These are phyloP conservation scores for Heliconius eleuchia DNA, from an alignment of 1,140 invertebrate species.

Conservation along the genomic window DNA sequence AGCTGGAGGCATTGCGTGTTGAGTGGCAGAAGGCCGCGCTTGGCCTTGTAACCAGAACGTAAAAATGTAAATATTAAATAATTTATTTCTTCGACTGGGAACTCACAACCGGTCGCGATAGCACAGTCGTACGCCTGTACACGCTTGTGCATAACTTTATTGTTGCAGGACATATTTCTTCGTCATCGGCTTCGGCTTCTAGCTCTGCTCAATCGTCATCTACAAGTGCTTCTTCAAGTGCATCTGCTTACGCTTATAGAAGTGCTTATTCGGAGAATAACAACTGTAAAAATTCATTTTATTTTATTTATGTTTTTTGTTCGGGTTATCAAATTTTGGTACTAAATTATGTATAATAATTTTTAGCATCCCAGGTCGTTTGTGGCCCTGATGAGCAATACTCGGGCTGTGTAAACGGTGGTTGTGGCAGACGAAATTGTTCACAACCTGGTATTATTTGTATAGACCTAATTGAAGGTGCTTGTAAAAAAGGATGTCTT, in stretches of 20 bases:
- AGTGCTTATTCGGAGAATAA: too few species aligned
- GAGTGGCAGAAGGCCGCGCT: too few species aligned
- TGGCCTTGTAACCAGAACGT: too few species aligned
- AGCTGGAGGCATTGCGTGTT: too few species aligned
- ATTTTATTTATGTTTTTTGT: too few species aligned
- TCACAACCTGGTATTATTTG: slow-evolving; percentile 33
- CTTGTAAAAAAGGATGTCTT: slow-evolving; percentile 37
- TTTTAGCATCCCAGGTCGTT: not conserved
- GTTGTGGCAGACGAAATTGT: slow-evolving; percentile 41
- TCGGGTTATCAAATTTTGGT: not conserved
- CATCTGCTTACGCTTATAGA: too few species aligned
- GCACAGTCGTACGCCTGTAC: too few species aligned
- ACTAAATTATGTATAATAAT: not conserved
- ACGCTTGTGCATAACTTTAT: not conserved
- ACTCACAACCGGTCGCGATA: too few species aligned
- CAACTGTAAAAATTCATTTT: too few species aligned
- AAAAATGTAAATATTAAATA: too few species aligned
- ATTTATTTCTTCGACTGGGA: too few species aligned
- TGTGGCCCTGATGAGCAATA: slow-evolving; percentile 32
- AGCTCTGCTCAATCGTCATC: not conserved
- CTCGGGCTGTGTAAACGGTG: slow-evolving; percentile 37
- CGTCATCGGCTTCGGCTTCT: not conserved
- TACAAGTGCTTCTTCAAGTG: not conserved
- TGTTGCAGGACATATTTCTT: not conserved
- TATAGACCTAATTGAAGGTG: not conserved